Conservation (phyloP, 2,113 vertebrate species). For the Rostratula benghalensis region DNA sequence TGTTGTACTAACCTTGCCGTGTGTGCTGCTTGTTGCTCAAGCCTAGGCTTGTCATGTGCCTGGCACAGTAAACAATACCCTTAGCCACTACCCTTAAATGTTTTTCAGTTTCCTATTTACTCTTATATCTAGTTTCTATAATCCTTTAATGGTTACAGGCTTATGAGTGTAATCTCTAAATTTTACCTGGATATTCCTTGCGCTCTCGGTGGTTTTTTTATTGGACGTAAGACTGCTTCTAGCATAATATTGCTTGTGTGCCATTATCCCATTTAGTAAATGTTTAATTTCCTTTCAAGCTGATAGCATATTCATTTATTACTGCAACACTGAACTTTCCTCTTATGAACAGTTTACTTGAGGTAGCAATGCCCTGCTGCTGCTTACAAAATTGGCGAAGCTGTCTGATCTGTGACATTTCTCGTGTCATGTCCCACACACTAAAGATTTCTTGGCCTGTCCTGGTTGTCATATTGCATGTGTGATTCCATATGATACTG, state of each 20-base stretch:
- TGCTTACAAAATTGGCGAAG: neutral
- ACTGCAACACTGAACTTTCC: neutral
- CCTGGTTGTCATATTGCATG: neutral
- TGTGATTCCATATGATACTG: neutral
- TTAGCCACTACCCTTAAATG: neutral
- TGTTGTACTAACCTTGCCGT: neutral
- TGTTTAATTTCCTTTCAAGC: neutral
- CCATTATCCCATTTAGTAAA: neutral
- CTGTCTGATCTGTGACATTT: neutral
- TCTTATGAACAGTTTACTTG: neutral
- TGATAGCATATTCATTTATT: neutral
- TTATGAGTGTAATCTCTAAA: neutral
- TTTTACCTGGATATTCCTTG: neutral
- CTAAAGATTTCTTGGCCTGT: neutral
- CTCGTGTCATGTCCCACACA: neutral
- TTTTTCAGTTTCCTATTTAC: neutral
- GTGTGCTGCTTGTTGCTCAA: neutral
- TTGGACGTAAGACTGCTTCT: neutral
- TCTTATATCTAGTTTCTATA: neutral
- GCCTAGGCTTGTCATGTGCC: neutral
- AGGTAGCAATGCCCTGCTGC: neutral
- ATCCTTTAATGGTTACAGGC: neutral
- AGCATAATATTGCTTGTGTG: neutral
- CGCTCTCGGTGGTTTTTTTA: neutral
- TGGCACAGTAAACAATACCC: neutral